Percentiles rank a stretch among this genome's conserved stretches.
Conservation (phyloP, 1,140 invertebrate genomes). For the Triops longicaudatus region DNA sequence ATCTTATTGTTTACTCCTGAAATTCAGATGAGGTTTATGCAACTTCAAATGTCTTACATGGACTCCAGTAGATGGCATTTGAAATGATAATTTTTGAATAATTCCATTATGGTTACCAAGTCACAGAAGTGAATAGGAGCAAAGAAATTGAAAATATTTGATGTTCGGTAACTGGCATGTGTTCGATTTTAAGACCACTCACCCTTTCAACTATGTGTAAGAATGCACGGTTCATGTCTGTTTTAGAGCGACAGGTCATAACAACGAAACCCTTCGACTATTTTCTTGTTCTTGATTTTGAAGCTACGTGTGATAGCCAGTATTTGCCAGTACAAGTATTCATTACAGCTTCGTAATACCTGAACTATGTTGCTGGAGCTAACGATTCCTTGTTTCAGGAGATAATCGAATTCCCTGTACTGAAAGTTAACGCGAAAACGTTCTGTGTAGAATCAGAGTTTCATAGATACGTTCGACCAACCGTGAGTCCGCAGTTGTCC, state of each 20-base stretch:
- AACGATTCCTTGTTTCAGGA: conserved; percentile 42
- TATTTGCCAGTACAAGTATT: conserved; percentile 40
- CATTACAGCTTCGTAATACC: not conserved
- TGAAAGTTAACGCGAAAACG: conserved; percentile 47
- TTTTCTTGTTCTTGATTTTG: conserved; percentile 52
- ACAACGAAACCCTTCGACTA: conserved; percentile 41
- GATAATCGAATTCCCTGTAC: conserved; percentile 58
- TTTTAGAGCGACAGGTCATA: not conserved
- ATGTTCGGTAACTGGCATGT: too few species aligned
- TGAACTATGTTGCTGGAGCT: conserved; percentile 5
- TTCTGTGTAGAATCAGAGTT: conserved; percentile 48
- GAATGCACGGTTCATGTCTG: not conserved
- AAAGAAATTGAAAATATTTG: too few species aligned
- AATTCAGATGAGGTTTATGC: too few species aligned
- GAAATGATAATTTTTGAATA: too few species aligned
- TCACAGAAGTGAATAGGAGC: too few species aligned
- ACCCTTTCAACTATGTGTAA: not conserved
- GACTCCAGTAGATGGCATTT: too few species aligned
- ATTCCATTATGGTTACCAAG: too few species aligned
- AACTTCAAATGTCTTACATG: too few species aligned
- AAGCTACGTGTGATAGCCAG: conserved; percentile 48
- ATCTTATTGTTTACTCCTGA: too few species aligned
- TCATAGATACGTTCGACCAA: conserved; percentile 53
- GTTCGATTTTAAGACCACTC: too few species aligned
- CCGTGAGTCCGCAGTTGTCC: conserved; percentile 44